Evolutionary conservation across 2,888 invertebrate species (phyloP).

Genomic region (Mamestra brassicae): DNA sequence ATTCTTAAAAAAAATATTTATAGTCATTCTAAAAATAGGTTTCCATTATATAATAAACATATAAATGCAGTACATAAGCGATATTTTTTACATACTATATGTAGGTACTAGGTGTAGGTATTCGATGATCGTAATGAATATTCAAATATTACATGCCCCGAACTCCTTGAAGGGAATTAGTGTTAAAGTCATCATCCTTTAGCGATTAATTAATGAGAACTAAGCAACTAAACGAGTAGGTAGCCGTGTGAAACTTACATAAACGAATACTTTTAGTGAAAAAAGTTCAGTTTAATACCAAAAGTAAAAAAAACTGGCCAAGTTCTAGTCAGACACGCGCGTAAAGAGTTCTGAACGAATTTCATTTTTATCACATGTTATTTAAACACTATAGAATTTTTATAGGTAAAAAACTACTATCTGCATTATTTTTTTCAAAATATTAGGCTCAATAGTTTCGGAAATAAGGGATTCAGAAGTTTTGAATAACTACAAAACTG

Average conservation of each 20-base stretch:
- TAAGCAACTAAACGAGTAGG: neutral
- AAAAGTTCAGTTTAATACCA: neutral
- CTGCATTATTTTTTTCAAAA: no score
- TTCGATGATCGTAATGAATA: constrained; percentile 26
- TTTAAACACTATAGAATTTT: no score
- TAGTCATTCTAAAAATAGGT: neutral
- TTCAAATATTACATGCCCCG: neutral
- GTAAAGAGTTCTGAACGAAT: no score
- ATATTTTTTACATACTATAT: neutral
- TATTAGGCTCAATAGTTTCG: no score
- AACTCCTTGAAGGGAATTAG: constrained; percentile 33
- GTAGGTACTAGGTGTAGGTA: neutral
- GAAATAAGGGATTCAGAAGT: no score
- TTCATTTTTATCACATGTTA: no score
- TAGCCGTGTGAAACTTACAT: neutral
- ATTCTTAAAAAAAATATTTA: neutral
- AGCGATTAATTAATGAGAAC: constrained; percentile 21
- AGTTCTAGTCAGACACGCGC: no score
- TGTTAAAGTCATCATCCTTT: constrained; percentile 4
- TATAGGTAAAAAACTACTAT: no score
- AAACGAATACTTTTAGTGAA: neutral
- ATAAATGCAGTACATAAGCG: neutral
- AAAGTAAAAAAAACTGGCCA: neutral
- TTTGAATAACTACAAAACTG: no score
- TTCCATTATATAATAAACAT: neutral